Evolutionary conservation across 1,140 invertebrate species (phyloP).

Genomic region (Brachionus manjavacas): DNA sequence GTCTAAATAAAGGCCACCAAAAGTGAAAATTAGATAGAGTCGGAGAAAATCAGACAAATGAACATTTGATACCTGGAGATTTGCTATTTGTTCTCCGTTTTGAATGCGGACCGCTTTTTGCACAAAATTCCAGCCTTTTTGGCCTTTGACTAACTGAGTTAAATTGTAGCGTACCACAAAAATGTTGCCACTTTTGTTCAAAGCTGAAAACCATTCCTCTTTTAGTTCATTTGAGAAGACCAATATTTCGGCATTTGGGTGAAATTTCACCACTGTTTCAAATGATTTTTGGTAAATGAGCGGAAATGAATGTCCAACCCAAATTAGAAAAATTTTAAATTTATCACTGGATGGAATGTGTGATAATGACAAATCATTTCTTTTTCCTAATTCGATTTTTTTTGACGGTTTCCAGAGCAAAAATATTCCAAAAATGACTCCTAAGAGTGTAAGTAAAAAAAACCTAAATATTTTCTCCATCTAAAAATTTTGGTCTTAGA

Average conservation of each 20-base stretch:
- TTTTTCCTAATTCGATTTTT: background rate
- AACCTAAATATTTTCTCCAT: background rate
- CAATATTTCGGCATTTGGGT: background rate
- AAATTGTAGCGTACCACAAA: background rate
- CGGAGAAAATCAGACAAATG: conserved; percentile 5
- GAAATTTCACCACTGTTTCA: background rate
- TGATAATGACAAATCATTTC: background rate
- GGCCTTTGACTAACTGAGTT: background rate
- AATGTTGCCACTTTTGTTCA: background rate
- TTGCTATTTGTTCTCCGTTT: background rate
- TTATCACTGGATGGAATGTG: background rate
- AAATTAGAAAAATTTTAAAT: conserved; percentile 6
- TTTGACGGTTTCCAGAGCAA: background rate
- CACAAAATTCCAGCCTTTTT: background rate
- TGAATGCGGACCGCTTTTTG: background rate
- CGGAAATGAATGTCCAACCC: background rate
- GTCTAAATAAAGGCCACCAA: conserved; percentile 3
- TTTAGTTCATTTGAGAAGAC: background rate
- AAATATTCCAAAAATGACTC: background rate
- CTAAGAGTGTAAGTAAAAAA: background rate
- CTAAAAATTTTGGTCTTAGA: background rate
- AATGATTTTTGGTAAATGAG: background rate
- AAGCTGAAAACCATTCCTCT: background rate
- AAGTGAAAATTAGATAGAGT: background rate
- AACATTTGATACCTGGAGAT: background rate